Evolutionary conservation across 2,113 vertebrate species (phyloP), one percentile per base, ranked within the genome.

Genomic region (Pollimyrus isidori): DNA sequence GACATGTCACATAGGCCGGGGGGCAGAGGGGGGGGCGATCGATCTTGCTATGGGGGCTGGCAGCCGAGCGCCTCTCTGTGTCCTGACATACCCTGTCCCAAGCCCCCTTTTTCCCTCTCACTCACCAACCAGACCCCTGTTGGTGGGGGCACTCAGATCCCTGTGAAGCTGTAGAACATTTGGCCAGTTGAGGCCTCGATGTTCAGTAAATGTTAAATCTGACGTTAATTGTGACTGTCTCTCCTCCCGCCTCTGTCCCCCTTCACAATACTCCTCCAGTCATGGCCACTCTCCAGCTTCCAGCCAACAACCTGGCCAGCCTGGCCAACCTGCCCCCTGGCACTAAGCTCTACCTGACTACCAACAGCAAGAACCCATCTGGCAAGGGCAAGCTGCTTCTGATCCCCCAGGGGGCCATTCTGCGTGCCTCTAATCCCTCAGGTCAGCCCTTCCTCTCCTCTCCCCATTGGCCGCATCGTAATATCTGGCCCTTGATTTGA

Each of bases 381-480:
- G 98, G 98, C 90, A 99, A 99, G 95, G 98, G 98, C 92, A 99
- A 99, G 93, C 95, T 99, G 90, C 96, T 99, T 89, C 97, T 99
- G 89, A 99, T 99, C 89, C 98, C 98, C 53, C 98, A 99, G 92
- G 98, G 98, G 94, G 98, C 98, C 88, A 99, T 99, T 89, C 95
- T 99, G 89, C 92, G 98, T 90, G 97, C 98, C 86, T 97, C 98
- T 83, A 97, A 95, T 93, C 92, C 89, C 7, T 91, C 95, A 94
- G 93, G 96, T 96, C 39, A 48, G 42, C 45, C 45, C 73, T 35
- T 76, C 26, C 65, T 76, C 69, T 45, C 15, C 80, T 23, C 7
- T 23, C 3, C 42, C 23, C 42, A 10, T 21, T 23, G 82, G 82
- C 2, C 3, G 5, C 82, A 2, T 26, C 45, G 4, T 1, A 9